phyloP scores from a whole-genome alignment of 2,113 vertebrate species.

The Rattus norvegicus region DNA sequence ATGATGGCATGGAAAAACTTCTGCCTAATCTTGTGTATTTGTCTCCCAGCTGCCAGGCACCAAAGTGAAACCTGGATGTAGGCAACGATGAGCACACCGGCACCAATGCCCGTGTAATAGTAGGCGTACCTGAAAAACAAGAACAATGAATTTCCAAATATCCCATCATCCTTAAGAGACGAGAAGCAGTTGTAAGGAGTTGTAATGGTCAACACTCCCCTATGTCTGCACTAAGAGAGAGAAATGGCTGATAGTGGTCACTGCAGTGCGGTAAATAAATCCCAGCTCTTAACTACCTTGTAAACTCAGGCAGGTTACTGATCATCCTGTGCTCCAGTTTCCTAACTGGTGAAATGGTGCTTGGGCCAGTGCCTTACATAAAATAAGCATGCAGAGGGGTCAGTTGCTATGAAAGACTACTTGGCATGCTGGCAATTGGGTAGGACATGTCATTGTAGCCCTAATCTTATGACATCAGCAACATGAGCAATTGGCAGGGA shows the following conservation, averaged over 20 bases:
- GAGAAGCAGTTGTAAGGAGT: neutral
- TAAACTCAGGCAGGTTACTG: neutral
- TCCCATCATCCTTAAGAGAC: neutral
- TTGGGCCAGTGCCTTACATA: neutral
- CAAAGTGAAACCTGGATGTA: constrained; percentile 95
- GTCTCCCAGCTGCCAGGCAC: constrained; percentile 93
- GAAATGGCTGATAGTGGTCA: neutral
- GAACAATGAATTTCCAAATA: neutral
- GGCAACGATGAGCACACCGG: constrained; percentile 89
- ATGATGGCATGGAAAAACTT: constrained; percentile 96
- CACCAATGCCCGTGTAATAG: constrained; percentile 92
- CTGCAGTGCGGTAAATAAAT: neutral
- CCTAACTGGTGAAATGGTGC: neutral
- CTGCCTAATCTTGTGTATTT: constrained; percentile 91
- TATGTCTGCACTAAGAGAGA: accelerated
- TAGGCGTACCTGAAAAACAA: constrained; percentile 90
- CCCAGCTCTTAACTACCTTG: neutral
- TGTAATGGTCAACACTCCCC: neutral
- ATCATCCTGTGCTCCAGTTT: neutral
- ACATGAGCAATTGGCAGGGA: neutral
- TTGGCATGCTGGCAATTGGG: neutral
- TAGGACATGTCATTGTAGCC: neutral
- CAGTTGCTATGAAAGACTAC: neutral
- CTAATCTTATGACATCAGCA: neutral
- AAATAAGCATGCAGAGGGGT: neutral